Conservation (phyloP, 2,888 invertebrate species). For the Hirtodrosophila trivittata region DNA sequence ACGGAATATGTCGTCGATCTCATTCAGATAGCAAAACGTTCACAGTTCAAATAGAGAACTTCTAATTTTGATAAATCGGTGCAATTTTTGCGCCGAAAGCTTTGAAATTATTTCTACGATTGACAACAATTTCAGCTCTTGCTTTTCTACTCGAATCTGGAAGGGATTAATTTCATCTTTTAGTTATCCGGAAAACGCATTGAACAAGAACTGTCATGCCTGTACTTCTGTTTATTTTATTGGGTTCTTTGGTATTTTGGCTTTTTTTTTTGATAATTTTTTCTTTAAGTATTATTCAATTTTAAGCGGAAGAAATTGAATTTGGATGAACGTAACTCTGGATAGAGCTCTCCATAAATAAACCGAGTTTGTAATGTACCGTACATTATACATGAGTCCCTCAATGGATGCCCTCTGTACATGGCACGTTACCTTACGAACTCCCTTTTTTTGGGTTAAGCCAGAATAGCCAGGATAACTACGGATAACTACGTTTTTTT, state of each 20-base stretch:
- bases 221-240: too few relatives aligned
- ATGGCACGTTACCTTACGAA: slow-evolving; percentile 50
- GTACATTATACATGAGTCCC: slow-evolving; percentile 31
- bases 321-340: neutral
- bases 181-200: too few relatives aligned
- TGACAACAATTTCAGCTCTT: slow-evolving; percentile 34
- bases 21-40: slow-evolving; percentile 7
- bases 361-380: slow-evolving; percentile 45
- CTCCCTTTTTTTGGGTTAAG: slow-evolving; percentile 2
- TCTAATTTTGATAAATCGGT: neutral
- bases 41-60: slow-evolving; percentile 21
- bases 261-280: neutral
- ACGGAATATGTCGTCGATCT: slow-evolving; percentile 41
- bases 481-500: too few relatives aligned
- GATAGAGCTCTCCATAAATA: neutral
- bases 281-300: slow-evolving; percentile 3
- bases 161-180: too few relatives aligned
- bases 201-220: too few relatives aligned
- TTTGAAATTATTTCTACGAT: slow-evolving; percentile 7
- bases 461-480: neutral
- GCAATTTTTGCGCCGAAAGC: slow-evolving; percentile 28
- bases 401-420: slow-evolving; percentile 12
- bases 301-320: slow-evolving; percentile 43
- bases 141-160: too few relatives aligned
- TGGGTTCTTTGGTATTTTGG: neutral